A percentile compares a stretch with the other conserved stretches of the same genome.
Conservation (phyloP, 2,888 invertebrate species). For the Dastarcus helophoroides region DNA sequence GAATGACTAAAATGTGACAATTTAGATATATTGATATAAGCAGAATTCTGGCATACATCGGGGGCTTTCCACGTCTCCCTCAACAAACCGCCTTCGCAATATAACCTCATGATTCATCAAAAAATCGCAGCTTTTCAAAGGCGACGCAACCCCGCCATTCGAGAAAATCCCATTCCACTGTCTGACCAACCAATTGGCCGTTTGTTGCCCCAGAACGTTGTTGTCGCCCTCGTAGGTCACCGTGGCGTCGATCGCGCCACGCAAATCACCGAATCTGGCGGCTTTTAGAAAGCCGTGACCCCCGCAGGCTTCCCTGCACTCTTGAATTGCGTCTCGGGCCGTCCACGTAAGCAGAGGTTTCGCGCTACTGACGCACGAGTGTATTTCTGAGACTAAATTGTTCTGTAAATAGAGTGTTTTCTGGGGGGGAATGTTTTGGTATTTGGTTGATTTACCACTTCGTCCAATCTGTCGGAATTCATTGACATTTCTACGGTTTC, state of each 20-base stretch:
- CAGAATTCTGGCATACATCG: neutral
- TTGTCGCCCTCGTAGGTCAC: conserved; percentile 93
- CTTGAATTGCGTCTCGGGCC: conserved; percentile 63
- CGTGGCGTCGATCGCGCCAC: conserved; percentile 79
- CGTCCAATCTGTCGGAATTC: conserved; percentile 27
- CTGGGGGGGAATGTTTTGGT: neutral
- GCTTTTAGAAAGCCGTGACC: conserved; percentile 76
- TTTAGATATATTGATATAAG: conserved; percentile 12
- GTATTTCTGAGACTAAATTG: conserved; percentile 56
- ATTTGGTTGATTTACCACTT: conserved; percentile 25
- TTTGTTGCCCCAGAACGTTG: conserved; percentile 81
- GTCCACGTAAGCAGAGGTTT: conserved; percentile 68
- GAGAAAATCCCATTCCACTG: conserved; percentile 44
- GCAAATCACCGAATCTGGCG: conserved; percentile 73
- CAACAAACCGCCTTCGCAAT: neutral
- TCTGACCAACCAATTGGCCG: conserved; percentile 73
- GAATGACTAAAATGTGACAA: conserved; percentile 47
- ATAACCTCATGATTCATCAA: conserved; percentile 3
- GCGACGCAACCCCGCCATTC: conserved; percentile 1
- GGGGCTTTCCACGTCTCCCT: neutral
- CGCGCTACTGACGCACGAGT: conserved; percentile 54
- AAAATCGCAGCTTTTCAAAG: conserved; percentile 4
- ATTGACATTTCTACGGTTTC: conserved; percentile 56
- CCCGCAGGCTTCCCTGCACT: conserved; percentile 78
- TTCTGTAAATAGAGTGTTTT: conserved; percentile 36